A percentile compares a stretch with the other conserved stretches of the same genome.
These are phyloP conservation scores for Lagopus leucura DNA, from an alignment of 2,113 vertebrate genomes.

Conservation along the genomic window DNA sequence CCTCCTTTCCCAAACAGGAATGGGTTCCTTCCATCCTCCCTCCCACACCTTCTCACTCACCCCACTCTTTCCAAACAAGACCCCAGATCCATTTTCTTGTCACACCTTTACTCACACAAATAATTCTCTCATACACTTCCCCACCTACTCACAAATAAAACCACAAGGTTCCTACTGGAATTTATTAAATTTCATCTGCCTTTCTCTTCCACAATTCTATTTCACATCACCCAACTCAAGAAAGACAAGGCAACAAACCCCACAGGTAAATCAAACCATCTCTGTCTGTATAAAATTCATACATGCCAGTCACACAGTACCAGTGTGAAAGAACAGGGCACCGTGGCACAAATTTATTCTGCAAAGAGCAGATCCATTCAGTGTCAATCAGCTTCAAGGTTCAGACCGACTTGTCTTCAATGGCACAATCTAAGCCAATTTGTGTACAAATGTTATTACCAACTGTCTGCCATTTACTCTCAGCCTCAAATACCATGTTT, in stretches of 20 bases:
- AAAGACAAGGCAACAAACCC: not conserved
- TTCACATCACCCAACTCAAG: not conserved
- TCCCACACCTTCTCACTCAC: not conserved
- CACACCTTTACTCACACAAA: not conserved
- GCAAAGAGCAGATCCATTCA: not conserved
- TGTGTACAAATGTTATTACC: not conserved
- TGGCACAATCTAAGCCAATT: not conserved
- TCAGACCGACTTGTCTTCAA: not conserved
- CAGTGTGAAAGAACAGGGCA: not conserved
- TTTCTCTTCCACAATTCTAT: not conserved
- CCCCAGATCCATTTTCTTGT: not conserved
- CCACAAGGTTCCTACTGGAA: not conserved
- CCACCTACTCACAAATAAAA: not conserved
- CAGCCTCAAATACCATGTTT: not conserved
- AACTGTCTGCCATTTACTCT: not conserved
- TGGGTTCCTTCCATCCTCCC: not conserved
- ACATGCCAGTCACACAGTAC: not conserved
- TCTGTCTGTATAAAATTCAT: not conserved
- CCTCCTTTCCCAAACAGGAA: not conserved
- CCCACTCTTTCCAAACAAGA: not conserved
- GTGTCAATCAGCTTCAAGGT: not conserved
- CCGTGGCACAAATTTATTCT: not conserved
- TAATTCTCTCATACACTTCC: not conserved
- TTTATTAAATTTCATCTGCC: not conserved
- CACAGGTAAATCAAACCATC: not conserved